phyloP scores from a whole-genome alignment of 1,140 invertebrate species.

The Nixonia krombeini region DNA sequence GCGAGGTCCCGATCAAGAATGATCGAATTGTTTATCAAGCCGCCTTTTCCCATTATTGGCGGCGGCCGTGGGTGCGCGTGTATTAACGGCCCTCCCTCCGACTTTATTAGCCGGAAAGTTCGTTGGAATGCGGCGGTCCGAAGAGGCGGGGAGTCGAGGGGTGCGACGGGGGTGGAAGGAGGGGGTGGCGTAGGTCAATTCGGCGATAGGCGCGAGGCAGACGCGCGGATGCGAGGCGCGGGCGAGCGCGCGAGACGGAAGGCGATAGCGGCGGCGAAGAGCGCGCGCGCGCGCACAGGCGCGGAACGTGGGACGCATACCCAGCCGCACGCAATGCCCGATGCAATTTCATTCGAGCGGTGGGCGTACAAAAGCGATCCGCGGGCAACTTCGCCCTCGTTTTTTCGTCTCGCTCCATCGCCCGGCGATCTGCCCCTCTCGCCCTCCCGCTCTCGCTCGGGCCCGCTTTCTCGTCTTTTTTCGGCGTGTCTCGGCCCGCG shows the following conservation, averaged over 20 bases:
- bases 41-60: too few relatives aligned
- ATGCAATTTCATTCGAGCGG: slow-evolving; percentile 8
- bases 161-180: neutral
- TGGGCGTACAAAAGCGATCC: slow-evolving; percentile 10
- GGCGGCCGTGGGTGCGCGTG: too few relatives aligned
- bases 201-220: neutral
- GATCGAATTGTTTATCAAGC: too few relatives aligned
- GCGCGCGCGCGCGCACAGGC: too few relatives aligned
- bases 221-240: neutral
- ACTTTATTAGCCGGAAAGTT: neutral
- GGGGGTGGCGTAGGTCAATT: neutral
- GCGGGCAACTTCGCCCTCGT: slow-evolving; percentile 4
- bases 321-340: neutral
- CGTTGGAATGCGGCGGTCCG: neutral
- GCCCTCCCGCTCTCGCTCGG: too few relatives aligned
- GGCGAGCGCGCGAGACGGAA: too few relatives aligned
- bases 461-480: neutral
- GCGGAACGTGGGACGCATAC: too few relatives aligned
- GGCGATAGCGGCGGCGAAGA: neutral
- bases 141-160: too few relatives aligned
- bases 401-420: slow-evolving; percentile 1
- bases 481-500: slow-evolving; percentile 2
- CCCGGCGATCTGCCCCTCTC: neutral
- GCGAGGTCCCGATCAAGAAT: too few relatives aligned
- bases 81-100: too few relatives aligned